phyloP scores from a whole-genome alignment of 1,140 invertebrate species.

The Drosophila pachea region DNA sequence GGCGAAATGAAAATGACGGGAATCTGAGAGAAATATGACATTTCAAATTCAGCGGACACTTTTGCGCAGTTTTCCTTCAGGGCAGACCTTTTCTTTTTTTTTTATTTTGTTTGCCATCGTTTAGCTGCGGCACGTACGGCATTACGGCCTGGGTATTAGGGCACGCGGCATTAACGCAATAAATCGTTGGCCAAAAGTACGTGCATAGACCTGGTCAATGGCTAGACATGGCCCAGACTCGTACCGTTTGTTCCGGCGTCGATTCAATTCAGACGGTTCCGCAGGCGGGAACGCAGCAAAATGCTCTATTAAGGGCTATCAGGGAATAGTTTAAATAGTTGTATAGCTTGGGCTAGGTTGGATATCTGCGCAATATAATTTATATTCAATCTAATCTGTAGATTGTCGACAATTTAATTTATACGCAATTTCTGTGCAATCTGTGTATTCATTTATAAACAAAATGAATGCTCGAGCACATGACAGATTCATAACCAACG shows the following conservation, averaged over 20 bases:
- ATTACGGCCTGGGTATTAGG: constrained; percentile 46
- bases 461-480: constrained; percentile 7
- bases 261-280: constrained; percentile 53
- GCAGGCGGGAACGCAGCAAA: no score
- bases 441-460: constrained; percentile 31
- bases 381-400: constrained; percentile 6
- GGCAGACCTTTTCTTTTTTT: constrained; percentile 22
- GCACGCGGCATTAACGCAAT: constrained; percentile 40
- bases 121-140: constrained; percentile 55
- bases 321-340: neutral
- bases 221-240: neutral
- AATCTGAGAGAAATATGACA: constrained; percentile 44
- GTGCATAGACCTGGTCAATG: constrained; percentile 22
- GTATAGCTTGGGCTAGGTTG: neutral
- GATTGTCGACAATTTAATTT: constrained; percentile 23
- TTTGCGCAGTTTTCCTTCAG: constrained; percentile 4
- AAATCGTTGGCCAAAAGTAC: constrained; percentile 45
- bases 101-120: constrained; percentile 47
- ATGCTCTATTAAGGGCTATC: no score
- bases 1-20: constrained; percentile 53
- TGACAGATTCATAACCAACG: constrained; percentile 20
- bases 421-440: constrained; percentile 25
- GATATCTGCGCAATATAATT: neutral
- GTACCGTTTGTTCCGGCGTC: constrained; percentile 30
- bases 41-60: constrained; percentile 40